Evolutionary conservation across 2,113 vertebrate species (phyloP), one percentile per base, ranked within the genome.

Genomic region (Centropus bengalensis): DNA sequence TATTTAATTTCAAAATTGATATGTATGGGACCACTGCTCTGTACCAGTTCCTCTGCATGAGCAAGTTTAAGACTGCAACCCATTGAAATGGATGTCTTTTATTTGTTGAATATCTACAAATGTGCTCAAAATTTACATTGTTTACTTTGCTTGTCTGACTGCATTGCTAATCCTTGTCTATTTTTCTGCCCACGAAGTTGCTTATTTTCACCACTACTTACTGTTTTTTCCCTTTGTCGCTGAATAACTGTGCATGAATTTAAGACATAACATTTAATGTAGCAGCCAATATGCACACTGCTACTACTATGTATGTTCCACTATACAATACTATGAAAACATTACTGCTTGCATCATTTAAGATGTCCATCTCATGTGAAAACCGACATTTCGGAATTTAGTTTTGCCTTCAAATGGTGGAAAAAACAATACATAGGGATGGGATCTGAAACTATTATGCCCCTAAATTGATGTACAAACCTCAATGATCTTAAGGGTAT

Each of bases 41-140:
- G 28, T 71, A 91, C 49, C 69, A 85, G 8, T 66, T 93, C 71
- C 33, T 58, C 47, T 66, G 55, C 28, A 55, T 80, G 91, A 89
- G 78, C 22, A 51, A 86, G 42, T 21, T 77, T 55, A 90, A 88
- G 71, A 66, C 52, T 70, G 15, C 79, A 81, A 63, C 19, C 32
- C 32, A 18, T 1, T 52, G 60, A 93, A 81, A 91, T 47, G 33
- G 45, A 67, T 84, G 33, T 23, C 36, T 89, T 91, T 80, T 69
- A 54, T 76, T 83, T 89, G 79, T 40, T 91, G 91, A 93, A 80
- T 93, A 88, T 73, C 68, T 74, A 93, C 36, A 95, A 90, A 86
- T 58, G 45, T 38, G 83, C 63, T 42, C 75, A 88, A 89, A 89
- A 88, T 83, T 88, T 90, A 77, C 52, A 73, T 76, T 78, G 62